These are phyloP conservation scores for Ditylenchus dipsaci DNA, from an alignment of 1,140 invertebrate genomes.

Conservation along the genomic window DNA sequence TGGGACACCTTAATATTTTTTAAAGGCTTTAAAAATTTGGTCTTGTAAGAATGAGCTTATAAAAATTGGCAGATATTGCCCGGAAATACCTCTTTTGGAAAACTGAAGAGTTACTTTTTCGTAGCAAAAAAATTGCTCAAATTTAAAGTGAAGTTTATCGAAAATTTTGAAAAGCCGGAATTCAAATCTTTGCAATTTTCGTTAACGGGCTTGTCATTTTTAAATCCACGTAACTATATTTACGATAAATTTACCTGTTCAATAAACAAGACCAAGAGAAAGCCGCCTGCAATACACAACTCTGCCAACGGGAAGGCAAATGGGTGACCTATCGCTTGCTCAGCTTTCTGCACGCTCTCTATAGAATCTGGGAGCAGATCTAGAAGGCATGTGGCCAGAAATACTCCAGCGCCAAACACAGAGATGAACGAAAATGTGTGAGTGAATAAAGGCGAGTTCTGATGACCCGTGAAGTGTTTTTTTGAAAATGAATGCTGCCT, in stretches of 20 bases:
- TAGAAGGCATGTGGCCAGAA: conserved; percentile 51
- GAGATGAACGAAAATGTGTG: conserved; percentile 39
- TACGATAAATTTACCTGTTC: conserved; percentile 42
- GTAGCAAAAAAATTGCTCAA: too few species aligned
- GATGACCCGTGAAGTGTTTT: not conserved
- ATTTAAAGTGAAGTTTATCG: too few species aligned
- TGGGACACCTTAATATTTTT: too few species aligned
- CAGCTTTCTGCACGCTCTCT: conserved; percentile 43
- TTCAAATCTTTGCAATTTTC: too few species aligned
- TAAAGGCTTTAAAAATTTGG: too few species aligned
- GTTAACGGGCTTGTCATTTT: too few species aligned
- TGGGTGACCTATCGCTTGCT: conserved; percentile 12
- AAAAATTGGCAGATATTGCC: too few species aligned
- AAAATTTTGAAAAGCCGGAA: too few species aligned
- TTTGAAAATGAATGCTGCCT: conserved; percentile 33
- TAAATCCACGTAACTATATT: conserved; percentile 23
- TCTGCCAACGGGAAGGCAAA: conserved; percentile 45
- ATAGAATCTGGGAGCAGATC: conserved; percentile 53
- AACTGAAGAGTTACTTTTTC: too few species aligned
- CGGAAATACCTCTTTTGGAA: too few species aligned
- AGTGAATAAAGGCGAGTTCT: conserved; percentile 3
- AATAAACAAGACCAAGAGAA: conserved; percentile 50
- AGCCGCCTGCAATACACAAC: conserved; percentile 48
- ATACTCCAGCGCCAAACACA: conserved; percentile 49
- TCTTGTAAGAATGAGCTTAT: too few species aligned